A percentile compares a stretch with the other conserved stretches of the same genome.
Conservation (phyloP, 1,140 invertebrate species). For the Ephestia elutella region DNA sequence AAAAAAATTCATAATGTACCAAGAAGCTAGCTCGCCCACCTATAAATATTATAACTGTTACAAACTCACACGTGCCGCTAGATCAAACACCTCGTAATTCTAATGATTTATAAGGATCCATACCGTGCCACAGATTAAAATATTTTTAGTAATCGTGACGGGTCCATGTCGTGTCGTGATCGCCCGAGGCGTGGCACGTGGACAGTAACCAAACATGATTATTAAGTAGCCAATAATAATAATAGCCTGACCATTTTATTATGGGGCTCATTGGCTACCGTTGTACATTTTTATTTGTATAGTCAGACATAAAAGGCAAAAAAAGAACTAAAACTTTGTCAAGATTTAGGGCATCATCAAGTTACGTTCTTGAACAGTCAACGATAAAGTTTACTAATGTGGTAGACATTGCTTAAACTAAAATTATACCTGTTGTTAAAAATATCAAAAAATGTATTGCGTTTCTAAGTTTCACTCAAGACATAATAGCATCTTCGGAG, state of each 20-base stretch:
- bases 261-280: background rate
- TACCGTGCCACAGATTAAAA: constrained; percentile 1
- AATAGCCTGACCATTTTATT: background rate
- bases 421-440: too few species aligned
- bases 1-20: too few species aligned
- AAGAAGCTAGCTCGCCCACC: too few species aligned
- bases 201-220: constrained; percentile 4
- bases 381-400: too few species aligned
- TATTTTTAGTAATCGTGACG: constrained; percentile 3
- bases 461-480: too few species aligned
- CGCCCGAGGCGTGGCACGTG: background rate
- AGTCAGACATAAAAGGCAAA: background rate
- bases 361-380: too few species aligned
- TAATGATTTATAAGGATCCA: background rate
- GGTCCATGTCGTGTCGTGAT: background rate
- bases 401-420: too few species aligned
- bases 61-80: background rate
- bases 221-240: constrained; percentile 1
- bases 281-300: background rate
- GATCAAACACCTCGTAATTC: background rate
- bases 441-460: too few species aligned
- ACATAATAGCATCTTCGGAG: too few species aligned
- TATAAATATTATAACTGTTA: too few species aligned
- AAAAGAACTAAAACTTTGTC: background rate
- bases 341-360: too few species aligned